Conservation (phyloP, 23 tunicate species). For the Phallusia fumigata region DNA sequence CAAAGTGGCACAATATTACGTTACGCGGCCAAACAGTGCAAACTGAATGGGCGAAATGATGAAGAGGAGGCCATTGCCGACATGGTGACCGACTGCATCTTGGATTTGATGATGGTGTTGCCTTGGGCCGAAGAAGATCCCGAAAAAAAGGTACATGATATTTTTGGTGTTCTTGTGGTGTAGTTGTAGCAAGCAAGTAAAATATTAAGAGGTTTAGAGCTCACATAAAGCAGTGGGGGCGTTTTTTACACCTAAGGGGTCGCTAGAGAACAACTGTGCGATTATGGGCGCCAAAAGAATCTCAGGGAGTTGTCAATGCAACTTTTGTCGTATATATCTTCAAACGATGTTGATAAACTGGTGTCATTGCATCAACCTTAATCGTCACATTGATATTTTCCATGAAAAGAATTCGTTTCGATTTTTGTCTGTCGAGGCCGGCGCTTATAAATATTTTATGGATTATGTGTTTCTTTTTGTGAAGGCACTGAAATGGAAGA, state of each 20-base stretch:
- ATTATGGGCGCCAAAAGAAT: too few relatives aligned
- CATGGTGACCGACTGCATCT: conserved; percentile 20
- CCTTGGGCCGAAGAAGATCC: conserved; percentile 22
- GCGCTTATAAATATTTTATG: too few relatives aligned
- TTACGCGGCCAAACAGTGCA: conserved; percentile 10
- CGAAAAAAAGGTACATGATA: conserved; percentile 4
- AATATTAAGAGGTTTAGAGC: neutral
- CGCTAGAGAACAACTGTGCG: too few relatives aligned
- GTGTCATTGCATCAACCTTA: too few relatives aligned
- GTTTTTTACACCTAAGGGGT: too few relatives aligned
- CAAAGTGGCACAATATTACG: conserved; percentile 33
- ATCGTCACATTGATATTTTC: too few relatives aligned
- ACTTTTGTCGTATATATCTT: too few relatives aligned
- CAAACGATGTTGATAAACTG: too few relatives aligned
- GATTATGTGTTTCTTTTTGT: neutral
- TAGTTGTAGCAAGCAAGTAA: neutral
- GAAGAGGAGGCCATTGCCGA: conserved; percentile 24
- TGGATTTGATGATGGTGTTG: conserved; percentile 22
- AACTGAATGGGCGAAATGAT: conserved; percentile 1
- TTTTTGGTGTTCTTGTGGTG: neutral
- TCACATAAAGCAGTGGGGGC: too few relatives aligned
- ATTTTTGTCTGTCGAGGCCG: too few relatives aligned
- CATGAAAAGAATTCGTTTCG: too few relatives aligned
- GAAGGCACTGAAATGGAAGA: neutral
- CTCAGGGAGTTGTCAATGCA: too few relatives aligned